phyloP scores from a whole-genome alignment of 2,888 invertebrate genomes.

The Lycaena phlaeas region DNA sequence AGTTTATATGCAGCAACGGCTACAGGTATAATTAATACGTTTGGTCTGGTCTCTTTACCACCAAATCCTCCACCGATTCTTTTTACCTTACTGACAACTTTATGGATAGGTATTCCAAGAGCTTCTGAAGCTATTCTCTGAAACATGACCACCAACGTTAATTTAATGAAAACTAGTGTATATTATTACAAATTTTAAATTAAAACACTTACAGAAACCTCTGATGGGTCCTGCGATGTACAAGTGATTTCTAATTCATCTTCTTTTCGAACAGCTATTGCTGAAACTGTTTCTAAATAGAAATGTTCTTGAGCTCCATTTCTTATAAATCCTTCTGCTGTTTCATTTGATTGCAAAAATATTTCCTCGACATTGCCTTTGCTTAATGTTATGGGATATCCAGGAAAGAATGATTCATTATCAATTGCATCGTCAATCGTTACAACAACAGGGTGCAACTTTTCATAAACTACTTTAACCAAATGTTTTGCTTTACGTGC shows the following conservation, averaged over 20 bases:
- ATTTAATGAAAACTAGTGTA: not conserved
- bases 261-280: slow-evolving; percentile 78
- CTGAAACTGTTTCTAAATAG: slow-evolving; percentile 85
- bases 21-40: slow-evolving; percentile 75
- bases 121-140: slow-evolving; percentile 76
- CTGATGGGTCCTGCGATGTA: slow-evolving; percentile 86
- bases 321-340: slow-evolving; percentile 78
- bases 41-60: slow-evolving; percentile 84
- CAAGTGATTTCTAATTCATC: slow-evolving; percentile 88
- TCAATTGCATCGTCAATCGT: slow-evolving; percentile 91
- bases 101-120: slow-evolving; percentile 77
- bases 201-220: slow-evolving; percentile 71
- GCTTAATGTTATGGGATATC: slow-evolving; percentile 64
- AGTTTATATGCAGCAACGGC: slow-evolving; percentile 83
- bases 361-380: slow-evolving; percentile 79
- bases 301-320: slow-evolving; percentile 92
- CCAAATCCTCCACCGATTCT: slow-evolving; percentile 92
- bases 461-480: slow-evolving; percentile 85
- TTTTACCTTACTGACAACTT: slow-evolving; percentile 80
- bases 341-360: slow-evolving; percentile 76
- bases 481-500: slow-evolving; percentile 86
- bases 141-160: slow-evolving; percentile 19
- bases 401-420: slow-evolving; percentile 76
- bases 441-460: slow-evolving; percentile 82
- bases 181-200: not conserved